phyloP scores from a whole-genome alignment of 1,140 invertebrate genomes.

The Telenomus remus region DNA sequence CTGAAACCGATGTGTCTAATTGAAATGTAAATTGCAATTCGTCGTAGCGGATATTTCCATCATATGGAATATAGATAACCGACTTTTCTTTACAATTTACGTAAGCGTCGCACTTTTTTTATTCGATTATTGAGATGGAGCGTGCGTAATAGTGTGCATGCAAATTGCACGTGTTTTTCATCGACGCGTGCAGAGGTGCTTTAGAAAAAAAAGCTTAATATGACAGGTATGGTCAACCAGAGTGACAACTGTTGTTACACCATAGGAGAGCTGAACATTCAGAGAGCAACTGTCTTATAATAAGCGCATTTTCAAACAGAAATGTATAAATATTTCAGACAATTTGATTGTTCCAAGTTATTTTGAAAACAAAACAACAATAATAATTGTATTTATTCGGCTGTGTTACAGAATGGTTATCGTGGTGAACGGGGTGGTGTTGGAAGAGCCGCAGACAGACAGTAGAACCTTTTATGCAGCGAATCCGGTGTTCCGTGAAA shows the following conservation, averaged over 20 bases:
- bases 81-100: conserved; percentile 40
- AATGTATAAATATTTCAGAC: too few species aligned
- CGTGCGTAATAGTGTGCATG: conserved; percentile 49
- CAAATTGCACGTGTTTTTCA: conserved; percentile 54
- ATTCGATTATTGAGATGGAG: conserved; percentile 26
- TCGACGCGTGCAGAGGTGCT: conserved; percentile 36
- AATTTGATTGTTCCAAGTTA: too few species aligned
- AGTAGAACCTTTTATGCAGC: conserved; percentile 85
- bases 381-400: too few species aligned
- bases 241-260: conserved; percentile 6
- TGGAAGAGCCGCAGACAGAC: conserved; percentile 89
- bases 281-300: too few species aligned
- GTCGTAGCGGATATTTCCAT: too few species aligned
- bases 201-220: conserved; percentile 24
- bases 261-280: too few species aligned
- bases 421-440: conserved; percentile 88
- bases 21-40: too few species aligned
- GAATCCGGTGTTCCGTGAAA: conserved; percentile 90
- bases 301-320: too few species aligned
- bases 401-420: conserved; percentile 84
- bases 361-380: too few species aligned
- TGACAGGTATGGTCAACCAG: conserved; percentile 25
- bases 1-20: too few species aligned
- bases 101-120: conserved; percentile 39
- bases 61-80: too few species aligned